Percentiles rank a stretch among this genome's conserved stretches.
Evolutionary conservation across 2,797 vertebrate species (phyloP).

Genomic region (Alca torda): DNA sequence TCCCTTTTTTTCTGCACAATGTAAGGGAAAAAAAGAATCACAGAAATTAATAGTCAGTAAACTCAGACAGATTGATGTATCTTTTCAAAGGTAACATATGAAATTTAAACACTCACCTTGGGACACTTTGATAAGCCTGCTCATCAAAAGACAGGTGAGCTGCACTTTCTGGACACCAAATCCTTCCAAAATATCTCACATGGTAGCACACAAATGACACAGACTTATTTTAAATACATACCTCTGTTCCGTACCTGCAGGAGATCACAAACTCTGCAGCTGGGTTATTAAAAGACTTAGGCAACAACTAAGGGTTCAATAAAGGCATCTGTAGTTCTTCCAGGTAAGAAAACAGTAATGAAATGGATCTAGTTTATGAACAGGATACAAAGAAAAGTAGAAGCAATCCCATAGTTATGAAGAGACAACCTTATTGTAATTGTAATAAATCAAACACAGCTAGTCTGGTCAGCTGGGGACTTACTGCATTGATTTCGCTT

Average conservation of each 20-base stretch:
- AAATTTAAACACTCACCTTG: neutral
- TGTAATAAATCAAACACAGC: neutral
- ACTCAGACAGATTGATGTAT: neutral
- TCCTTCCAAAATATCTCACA: neutral
- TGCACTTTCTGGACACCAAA: neutral
- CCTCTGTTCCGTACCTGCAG: neutral
- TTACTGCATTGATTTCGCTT: neutral
- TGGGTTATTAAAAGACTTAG: neutral
- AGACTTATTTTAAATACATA: neutral
- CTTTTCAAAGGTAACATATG: neutral
- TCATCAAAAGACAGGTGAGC: neutral
- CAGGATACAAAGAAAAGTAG: neutral
- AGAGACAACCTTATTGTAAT: neutral
- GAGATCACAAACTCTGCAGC: neutral
- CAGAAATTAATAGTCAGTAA: neutral
- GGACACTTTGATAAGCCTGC: neutral
- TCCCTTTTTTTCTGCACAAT: neutral
- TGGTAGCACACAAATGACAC: neutral
- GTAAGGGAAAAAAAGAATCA: neutral
- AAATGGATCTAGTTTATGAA: conserved; percentile 11
- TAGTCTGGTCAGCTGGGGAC: neutral
- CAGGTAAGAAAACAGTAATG: neutral
- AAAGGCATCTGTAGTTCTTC: neutral
- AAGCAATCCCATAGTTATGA: neutral
- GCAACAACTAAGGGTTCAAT: neutral